Percentiles rank a stretch among this genome's conserved stretches.
Conservation (phyloP, 2,888 invertebrate species). For the Tinea pellionella region DNA sequence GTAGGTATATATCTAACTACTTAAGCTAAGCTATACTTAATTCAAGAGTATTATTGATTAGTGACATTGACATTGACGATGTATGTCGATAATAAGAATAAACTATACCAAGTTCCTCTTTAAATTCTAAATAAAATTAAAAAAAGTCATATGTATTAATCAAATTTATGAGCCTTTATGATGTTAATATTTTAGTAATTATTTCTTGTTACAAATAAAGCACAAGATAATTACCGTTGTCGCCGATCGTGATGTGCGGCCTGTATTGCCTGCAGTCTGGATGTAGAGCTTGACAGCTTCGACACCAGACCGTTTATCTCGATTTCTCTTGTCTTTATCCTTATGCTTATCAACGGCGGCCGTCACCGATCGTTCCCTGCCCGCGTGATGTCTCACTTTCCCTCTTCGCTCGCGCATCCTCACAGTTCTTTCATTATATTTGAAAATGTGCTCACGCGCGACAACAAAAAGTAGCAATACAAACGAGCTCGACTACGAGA, state of each 20-base stretch:
- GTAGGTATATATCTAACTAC: background rate
- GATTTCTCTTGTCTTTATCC: constrained; percentile 24
- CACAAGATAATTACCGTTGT: constrained; percentile 38
- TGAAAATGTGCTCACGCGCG: background rate
- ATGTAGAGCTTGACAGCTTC: constrained; percentile 59
- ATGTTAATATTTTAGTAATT: no score
- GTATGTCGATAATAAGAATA: background rate
- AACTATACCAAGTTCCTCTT: background rate
- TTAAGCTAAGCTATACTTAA: background rate
- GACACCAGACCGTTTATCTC: constrained; percentile 49
- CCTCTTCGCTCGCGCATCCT: constrained; percentile 43
- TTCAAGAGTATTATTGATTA: background rate
- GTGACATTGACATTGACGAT: background rate
- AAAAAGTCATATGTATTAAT: background rate
- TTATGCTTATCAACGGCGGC: constrained; percentile 15
- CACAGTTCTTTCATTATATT: constrained; percentile 26
- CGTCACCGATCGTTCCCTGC: background rate
- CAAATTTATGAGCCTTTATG: no score
- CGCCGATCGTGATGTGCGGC: constrained; percentile 57
- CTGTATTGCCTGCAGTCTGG: constrained; percentile 48
- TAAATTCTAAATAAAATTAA: background rate
- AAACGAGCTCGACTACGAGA: background rate
- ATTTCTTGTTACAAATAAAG: background rate
- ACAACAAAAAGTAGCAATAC: constrained; percentile 20
- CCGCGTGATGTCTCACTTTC: constrained; percentile 19